phyloP scores from a whole-genome alignment of 2,888 invertebrate species.

The Coelopa pilipes region DNA sequence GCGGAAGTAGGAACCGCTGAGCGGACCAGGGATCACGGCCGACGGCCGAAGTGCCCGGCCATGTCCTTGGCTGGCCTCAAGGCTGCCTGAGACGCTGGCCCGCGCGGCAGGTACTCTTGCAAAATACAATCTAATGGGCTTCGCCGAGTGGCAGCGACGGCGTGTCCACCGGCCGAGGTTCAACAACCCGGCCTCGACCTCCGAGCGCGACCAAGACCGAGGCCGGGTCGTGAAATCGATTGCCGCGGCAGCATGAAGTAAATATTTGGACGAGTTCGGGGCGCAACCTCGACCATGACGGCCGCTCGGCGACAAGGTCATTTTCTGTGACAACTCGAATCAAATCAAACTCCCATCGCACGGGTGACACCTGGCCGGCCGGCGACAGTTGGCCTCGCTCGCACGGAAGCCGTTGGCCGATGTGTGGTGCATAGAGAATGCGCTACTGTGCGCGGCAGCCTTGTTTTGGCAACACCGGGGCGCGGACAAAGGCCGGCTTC shows the following conservation, averaged over 20 bases:
- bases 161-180: conserved; percentile 34
- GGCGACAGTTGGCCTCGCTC: neutral
- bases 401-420: neutral
- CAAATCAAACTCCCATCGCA: neutral
- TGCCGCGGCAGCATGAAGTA: conserved; percentile 45
- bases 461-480: conserved; percentile 2
- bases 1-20: neutral
- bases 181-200: conserved; percentile 20
- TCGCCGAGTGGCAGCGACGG: conserved; percentile 41
- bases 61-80: too few relatives aligned
- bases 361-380: neutral
- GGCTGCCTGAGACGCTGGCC: neutral
- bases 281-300: conserved; percentile 43
- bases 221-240: conserved; percentile 54
- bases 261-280: conserved; percentile 54
- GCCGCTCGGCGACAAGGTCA: conserved; percentile 60
- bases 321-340: conserved; percentile 41
- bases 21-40: neutral
- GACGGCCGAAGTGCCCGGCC: neutral
- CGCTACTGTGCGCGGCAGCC: neutral
- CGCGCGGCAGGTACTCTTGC: neutral
- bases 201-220: conserved; percentile 21
- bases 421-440: conserved; percentile 21
- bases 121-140: conserved; percentile 50
- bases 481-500: neutral